These are phyloP conservation scores for Pteronotus mesoamericanus DNA, from an alignment of 2,797 vertebrate species.

Conservation along the genomic window DNA sequence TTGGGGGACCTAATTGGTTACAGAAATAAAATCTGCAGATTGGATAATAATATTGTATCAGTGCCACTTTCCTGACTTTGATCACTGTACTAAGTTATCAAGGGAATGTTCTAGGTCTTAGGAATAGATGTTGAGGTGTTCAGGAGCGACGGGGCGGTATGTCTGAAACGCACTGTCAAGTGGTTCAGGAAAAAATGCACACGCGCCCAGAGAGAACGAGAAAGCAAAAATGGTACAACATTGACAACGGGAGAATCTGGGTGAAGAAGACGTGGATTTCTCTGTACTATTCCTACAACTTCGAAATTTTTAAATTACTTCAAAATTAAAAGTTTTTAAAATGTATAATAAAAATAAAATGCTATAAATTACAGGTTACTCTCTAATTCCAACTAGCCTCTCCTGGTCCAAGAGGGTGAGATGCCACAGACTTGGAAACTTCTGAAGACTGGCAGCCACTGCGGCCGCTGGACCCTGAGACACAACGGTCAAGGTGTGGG, in stretches of 20 bases:
- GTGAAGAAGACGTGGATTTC: not conserved
- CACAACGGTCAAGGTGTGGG: fast-evolving
- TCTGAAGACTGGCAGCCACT: not conserved
- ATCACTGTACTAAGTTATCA: not conserved
- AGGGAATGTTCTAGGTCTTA: not conserved
- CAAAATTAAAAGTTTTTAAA: not conserved
- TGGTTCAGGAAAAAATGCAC: not conserved
- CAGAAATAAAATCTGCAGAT: not conserved
- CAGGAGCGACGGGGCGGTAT: not conserved
- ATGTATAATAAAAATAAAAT: not conserved
- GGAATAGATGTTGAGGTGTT: not conserved
- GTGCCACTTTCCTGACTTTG: not conserved
- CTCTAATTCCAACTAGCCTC: not conserved
- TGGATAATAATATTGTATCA: fast-evolving
- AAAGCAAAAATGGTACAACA: not conserved
- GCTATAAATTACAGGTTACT: not conserved
- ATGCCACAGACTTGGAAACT: not conserved
- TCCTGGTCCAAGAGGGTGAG: not conserved
- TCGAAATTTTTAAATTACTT: not conserved
- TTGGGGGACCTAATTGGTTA: not conserved
- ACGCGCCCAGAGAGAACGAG: not conserved
- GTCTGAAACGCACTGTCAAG: not conserved
- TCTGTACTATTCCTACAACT: not conserved
- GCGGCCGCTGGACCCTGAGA: not conserved
- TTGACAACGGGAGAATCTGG: not conserved